Percentiles rank a stretch among this genome's conserved stretches.
These are phyloP conservation scores for Apodemus agrarius DNA, from an alignment of 2,797 vertebrate species.

Conservation along the genomic window DNA sequence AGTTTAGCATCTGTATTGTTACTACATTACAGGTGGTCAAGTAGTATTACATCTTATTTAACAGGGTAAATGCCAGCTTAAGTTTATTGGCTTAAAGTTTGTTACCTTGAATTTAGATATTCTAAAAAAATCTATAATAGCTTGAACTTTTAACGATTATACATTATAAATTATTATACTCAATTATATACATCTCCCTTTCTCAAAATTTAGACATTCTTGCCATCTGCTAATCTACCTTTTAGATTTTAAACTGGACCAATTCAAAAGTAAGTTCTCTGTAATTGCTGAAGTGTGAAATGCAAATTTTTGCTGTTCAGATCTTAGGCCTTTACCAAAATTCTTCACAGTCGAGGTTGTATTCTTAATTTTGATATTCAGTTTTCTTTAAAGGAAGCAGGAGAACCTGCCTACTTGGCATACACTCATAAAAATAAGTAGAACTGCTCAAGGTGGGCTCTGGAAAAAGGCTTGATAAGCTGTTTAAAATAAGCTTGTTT, in stretches of 20 bases:
- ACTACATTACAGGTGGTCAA: background rate
- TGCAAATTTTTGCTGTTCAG: background rate
- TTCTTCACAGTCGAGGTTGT: background rate
- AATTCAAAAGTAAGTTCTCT: slow-evolving; percentile 32
- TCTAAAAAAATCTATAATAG: background rate
- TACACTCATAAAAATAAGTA: slow-evolving; percentile 28
- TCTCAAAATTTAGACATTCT: slow-evolving; percentile 45
- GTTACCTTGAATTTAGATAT: slow-evolving; percentile 33
- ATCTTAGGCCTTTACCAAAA: background rate
- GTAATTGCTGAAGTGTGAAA: background rate
- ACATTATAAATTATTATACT: slow-evolving; percentile 6
- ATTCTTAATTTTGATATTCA: background rate
- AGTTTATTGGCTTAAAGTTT: background rate
- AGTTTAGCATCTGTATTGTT: slow-evolving; percentile 32
- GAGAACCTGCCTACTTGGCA: background rate
- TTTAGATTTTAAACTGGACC: slow-evolving; percentile 7
- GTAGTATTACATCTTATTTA: background rate
- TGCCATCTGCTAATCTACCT: slow-evolving; percentile 3
- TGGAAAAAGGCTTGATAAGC: background rate
- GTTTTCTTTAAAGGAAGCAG: slow-evolving; percentile 44
- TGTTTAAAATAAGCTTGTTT: slow-evolving; percentile 21
- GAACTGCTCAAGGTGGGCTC: slow-evolving; percentile 20
- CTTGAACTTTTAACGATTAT: background rate
- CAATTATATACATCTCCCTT: background rate
- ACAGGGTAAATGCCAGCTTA: background rate